Evolutionary conservation across 1,140 invertebrate genomes (phyloP), one percentile per base, ranked within the genome.

Genomic region (Anagrus nilaparvatae): DNA sequence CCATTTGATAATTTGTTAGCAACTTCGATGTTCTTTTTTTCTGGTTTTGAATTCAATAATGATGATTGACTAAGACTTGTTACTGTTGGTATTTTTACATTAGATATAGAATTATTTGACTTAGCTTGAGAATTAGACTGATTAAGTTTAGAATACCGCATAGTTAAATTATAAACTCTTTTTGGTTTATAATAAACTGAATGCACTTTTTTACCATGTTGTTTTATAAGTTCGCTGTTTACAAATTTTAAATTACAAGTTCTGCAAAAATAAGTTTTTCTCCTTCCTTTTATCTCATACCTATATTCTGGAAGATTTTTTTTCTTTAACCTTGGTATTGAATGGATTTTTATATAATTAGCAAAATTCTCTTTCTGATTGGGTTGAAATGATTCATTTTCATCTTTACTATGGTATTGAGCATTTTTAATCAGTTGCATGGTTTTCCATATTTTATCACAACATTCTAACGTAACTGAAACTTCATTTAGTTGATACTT

Each of bases 391-490:
- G n/a, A 20, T 27, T n/a, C 21, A 24, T 37, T 18, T 19, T 40
- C 40, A 14, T 33, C 34, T 9, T 25, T 31, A 10, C 27, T 25
- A 20, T 14, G 21, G n/a, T 38, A 27, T 36, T 63, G 56, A 9
- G 52, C 19, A 40, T 55, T 53, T 42, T 55, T 59, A 34, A 65
- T 60, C 1, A 67, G 39, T 17, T 65, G 43, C 21, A 67, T 40
- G 5, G 63, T 65, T 37, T 65, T 53, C 63, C 63, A 65, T 38
- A 67, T 65, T 44, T 65, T 65, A 43, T 67, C 64, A 44, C 64
- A 67, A 16, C 43, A 47, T 33, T 63, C 57, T 10, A 65, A 40
- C 1, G 44, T 14, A 8, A 67, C 14, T 24, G 42, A 38, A 3
- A 60, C 46, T 29, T 61, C 47, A 7, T 51, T 56, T 20, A 65